Percentiles rank a stretch among this genome's conserved stretches.
phyloP scores from a whole-genome alignment of 2,113 vertebrate species.

The Megatriorchis doriae region DNA sequence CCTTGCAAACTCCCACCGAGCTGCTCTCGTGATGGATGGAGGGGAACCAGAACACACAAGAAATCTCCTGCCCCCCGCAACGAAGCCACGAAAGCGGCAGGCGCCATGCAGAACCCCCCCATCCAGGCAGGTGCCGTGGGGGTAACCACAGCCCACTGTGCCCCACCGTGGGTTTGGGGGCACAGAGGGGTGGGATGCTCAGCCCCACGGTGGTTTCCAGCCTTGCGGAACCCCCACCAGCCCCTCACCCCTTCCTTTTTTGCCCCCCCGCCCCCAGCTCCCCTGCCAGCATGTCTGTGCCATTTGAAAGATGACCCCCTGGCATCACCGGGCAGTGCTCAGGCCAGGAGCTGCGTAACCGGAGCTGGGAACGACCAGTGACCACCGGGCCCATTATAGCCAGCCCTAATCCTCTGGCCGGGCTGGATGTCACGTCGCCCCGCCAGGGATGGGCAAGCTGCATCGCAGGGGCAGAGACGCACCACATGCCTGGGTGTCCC shows the following conservation, averaged over 20 bases:
- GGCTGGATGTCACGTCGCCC: not conserved
- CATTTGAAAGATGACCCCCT: not conserved
- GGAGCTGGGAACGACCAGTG: not conserved
- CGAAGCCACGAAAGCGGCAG: accelerated
- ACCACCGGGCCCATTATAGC: not conserved
- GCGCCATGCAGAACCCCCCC: accelerated
- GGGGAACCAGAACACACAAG: accelerated
- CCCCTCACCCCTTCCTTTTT: not conserved
- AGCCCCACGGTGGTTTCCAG: not conserved
- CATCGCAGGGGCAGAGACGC: accelerated
- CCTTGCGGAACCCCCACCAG: accelerated
- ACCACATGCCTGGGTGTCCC: not conserved
- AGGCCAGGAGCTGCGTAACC: not conserved
- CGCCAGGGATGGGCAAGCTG: accelerated
- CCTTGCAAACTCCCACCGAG: not conserved
- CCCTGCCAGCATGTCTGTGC: not conserved
- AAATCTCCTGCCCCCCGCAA: not conserved
- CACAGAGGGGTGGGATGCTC: not conserved
- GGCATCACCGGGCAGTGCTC: accelerated
- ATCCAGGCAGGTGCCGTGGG: accelerated
- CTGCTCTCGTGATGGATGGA: not conserved
- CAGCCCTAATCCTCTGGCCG: not conserved
- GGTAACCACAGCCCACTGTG: not conserved
- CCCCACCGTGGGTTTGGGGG: accelerated
- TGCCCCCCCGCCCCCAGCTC: not conserved